phyloP scores from a whole-genome alignment of 2,113 vertebrate species.

The Equus przewalskii region DNA sequence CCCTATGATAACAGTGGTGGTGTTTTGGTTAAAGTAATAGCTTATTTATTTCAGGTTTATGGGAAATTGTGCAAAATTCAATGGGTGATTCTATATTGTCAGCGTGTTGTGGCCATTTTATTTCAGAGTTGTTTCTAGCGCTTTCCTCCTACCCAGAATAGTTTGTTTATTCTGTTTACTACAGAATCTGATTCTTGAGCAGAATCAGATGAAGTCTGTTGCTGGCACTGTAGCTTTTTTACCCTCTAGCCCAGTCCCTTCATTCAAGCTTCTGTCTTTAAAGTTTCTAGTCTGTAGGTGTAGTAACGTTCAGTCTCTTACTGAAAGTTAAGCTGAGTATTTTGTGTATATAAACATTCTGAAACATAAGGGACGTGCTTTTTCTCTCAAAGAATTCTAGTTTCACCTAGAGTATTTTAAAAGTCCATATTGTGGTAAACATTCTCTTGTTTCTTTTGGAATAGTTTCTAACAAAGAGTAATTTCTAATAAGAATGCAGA shows the following conservation, averaged over 20 bases:
- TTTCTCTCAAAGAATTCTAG: conserved; percentile 29
- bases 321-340: conserved; percentile 12
- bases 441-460: neutral
- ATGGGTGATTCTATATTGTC: neutral
- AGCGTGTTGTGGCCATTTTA: neutral
- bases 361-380: neutral
- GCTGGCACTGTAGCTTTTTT: neutral
- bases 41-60: conserved; percentile 22
- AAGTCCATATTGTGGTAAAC: conserved; percentile 18
- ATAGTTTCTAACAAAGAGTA: conserved; percentile 45
- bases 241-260: neutral
- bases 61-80: neutral
- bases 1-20: neutral
- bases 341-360: conserved; percentile 35
- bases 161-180: conserved; percentile 16
- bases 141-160: neutral
- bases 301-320: neutral
- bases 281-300: neutral
- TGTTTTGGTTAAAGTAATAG: conserved; percentile 43
- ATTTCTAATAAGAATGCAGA: conserved; percentile 47
- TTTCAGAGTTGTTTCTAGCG: conserved; percentile 11
- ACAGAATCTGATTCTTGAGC: neutral
- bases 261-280: neutral
- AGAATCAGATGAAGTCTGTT: neutral
- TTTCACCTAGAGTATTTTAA: neutral